These are phyloP conservation scores for Hyppa rectilinea DNA, from an alignment of 2,888 invertebrate genomes.

Conservation along the genomic window DNA sequence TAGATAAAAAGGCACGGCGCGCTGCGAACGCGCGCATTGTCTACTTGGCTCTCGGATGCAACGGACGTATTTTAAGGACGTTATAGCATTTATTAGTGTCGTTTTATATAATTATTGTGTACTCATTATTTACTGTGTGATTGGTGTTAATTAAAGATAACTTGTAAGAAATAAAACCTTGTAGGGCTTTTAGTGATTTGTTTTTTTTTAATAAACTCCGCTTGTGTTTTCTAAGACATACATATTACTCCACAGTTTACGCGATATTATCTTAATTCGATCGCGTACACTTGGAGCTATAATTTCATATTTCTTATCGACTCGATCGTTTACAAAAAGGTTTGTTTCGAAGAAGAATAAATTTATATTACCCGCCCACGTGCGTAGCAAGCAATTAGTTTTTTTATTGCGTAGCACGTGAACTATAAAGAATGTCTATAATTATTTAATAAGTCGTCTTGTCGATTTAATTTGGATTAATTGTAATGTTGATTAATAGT, in stretches of 20 bases:
- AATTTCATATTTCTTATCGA: constrained; percentile 67
- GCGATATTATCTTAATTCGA: constrained; percentile 61
- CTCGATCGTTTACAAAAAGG: constrained; percentile 59
- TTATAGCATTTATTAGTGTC: too few relatives aligned
- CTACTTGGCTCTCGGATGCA: too few relatives aligned
- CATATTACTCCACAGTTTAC: constrained; percentile 27
- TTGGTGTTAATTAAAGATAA: too few relatives aligned
- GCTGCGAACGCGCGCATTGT: too few relatives aligned
- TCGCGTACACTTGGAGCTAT: constrained; percentile 52
- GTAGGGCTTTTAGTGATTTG: too few relatives aligned
- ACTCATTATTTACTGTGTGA: too few relatives aligned
- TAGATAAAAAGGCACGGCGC: too few relatives aligned
- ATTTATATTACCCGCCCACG: constrained; percentile 64
- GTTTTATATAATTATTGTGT: too few relatives aligned
- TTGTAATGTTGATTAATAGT: constrained; percentile 48
- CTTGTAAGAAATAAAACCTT: too few relatives aligned
- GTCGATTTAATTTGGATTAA: constrained; percentile 53
- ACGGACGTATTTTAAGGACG: too few relatives aligned
- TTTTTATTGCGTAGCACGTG: constrained; percentile 58
- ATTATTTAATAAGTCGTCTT: constrained; percentile 50
- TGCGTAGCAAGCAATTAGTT: constrained; percentile 60
- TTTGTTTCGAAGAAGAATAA: constrained; percentile 61
- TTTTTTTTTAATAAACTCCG: too few relatives aligned
- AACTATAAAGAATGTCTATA: constrained; percentile 52
- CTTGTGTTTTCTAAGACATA: too few relatives aligned